Percentiles rank a stretch among this genome's conserved stretches.
phyloP scores from a whole-genome alignment of 2,113 vertebrate genomes.

The Channa argus region DNA sequence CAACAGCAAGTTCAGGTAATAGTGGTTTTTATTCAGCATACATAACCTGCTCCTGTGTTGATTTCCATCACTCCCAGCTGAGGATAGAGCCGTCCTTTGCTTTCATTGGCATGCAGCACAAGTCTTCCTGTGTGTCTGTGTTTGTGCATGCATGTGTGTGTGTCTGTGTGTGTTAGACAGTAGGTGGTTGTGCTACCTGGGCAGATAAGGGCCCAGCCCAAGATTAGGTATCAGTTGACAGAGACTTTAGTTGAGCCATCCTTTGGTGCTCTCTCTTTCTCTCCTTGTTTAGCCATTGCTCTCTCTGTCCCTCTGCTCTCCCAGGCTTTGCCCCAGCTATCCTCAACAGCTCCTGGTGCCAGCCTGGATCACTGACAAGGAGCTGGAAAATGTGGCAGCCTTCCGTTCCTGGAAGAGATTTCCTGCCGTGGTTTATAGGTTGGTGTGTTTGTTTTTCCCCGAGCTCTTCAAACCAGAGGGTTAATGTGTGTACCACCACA shows the following conservation, averaged over 20 bases:
- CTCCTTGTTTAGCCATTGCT: constrained; percentile 16
- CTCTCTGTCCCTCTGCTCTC: constrained; percentile 33
- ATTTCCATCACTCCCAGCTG: constrained; percentile 2
- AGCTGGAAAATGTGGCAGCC: constrained; percentile 94
- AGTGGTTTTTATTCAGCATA: constrained; percentile 26
- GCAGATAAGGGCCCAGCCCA: constrained; percentile 51
- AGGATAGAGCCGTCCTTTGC: constrained; percentile 17
- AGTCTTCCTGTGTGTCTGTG: constrained; percentile 26
- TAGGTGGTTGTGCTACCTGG: constrained; percentile 59
- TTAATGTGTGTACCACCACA: neutral
- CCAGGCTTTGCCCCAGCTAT: constrained; percentile 95
- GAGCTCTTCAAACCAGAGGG: constrained; percentile 6
- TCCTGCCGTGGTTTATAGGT: constrained; percentile 97
- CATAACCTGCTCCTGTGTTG: constrained; percentile 24
- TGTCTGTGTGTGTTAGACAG: constrained; percentile 32
- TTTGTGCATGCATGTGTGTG: neutral
- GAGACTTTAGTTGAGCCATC: constrained; percentile 57
- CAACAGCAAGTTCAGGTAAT: constrained; percentile 96
- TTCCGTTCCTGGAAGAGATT: constrained; percentile 99
- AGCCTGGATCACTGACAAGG: constrained; percentile 96
- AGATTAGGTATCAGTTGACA: constrained; percentile 69
- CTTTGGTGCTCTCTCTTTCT: constrained; percentile 11
- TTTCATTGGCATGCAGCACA: constrained; percentile 42
- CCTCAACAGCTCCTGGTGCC: constrained; percentile 97
- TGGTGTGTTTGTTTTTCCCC: constrained; percentile 43